phyloP scores from a whole-genome alignment of 2,797 vertebrate species.

The Lates japonicus region DNA sequence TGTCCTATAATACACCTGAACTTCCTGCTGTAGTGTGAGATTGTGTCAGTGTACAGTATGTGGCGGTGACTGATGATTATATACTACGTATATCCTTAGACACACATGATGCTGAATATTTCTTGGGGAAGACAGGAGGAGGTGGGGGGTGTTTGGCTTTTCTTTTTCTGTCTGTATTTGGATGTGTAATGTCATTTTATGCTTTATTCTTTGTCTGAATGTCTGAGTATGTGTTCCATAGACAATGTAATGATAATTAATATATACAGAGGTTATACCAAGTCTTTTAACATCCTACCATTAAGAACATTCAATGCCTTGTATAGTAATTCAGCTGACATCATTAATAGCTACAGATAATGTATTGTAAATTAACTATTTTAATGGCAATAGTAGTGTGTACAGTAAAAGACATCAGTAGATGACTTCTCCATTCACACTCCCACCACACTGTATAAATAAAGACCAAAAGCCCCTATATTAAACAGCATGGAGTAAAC shows the following conservation, averaged over 20 bases:
- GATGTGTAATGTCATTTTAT: constrained; percentile 62
- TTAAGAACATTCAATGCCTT: constrained; percentile 49
- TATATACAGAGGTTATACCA: constrained; percentile 51
- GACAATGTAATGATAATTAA: constrained; percentile 49
- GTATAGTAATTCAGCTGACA: constrained; percentile 54
- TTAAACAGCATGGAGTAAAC: constrained; percentile 86
- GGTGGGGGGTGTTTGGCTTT: constrained; percentile 23
- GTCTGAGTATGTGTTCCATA: constrained; percentile 52
- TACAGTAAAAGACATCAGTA: constrained; percentile 69
- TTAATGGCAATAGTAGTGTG: constrained; percentile 80
- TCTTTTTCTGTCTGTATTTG: constrained; percentile 42
- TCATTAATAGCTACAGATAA: constrained; percentile 63
- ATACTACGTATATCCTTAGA: constrained; percentile 56
- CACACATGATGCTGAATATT: constrained; percentile 34
- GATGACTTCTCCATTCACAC: constrained; percentile 61
- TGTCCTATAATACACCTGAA: constrained; percentile 38
- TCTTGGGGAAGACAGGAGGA: constrained; percentile 14
- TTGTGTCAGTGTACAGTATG: constrained; percentile 33
- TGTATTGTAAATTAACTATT: constrained; percentile 71
- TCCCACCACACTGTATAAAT: constrained; percentile 72
- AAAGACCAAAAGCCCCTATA: constrained; percentile 73
- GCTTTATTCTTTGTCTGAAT: constrained; percentile 52
- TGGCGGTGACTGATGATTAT: constrained; percentile 37
- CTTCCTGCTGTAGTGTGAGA: constrained; percentile 36
- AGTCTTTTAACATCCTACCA: constrained; percentile 52